phyloP scores from a whole-genome alignment of 2,113 vertebrate genomes.

The Semicossyphus pulcher region DNA sequence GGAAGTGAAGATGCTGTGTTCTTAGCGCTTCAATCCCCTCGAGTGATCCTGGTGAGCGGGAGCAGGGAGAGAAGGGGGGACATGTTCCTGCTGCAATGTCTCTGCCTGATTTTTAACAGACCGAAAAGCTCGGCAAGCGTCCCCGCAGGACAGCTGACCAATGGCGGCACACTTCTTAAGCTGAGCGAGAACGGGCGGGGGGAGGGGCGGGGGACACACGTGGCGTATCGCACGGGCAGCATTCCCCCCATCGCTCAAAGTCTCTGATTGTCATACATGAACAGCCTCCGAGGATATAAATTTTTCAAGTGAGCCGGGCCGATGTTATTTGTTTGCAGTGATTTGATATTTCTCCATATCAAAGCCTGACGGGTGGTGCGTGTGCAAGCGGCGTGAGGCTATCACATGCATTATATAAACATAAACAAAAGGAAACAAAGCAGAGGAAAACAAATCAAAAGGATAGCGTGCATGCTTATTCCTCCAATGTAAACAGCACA shows the following conservation, averaged over 20 bases:
- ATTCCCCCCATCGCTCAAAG: constrained; percentile 46
- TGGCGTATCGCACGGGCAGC: constrained; percentile 22
- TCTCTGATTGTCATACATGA: constrained; percentile 70
- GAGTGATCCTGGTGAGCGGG: constrained; percentile 54
- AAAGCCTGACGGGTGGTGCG: constrained; percentile 49
- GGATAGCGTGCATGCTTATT: constrained; percentile 14
- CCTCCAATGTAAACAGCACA: constrained; percentile 47
- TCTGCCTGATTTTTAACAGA: constrained; percentile 73
- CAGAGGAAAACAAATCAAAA: constrained; percentile 39
- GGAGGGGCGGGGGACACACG: not conserved
- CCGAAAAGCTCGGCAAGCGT: constrained; percentile 62
- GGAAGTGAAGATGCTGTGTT: constrained; percentile 60
- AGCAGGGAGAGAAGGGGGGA: constrained; percentile 42
- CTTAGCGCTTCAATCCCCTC: constrained; percentile 57
- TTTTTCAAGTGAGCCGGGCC: constrained; percentile 58
- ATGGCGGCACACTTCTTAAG: constrained; percentile 39
- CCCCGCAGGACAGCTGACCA: constrained; percentile 74
- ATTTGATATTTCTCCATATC: constrained; percentile 72
- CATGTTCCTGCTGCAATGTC: constrained; percentile 70
- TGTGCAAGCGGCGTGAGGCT: constrained; percentile 53
- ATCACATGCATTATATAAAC: constrained; percentile 60
- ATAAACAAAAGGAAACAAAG: constrained; percentile 56
- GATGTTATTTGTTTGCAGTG: constrained; percentile 63
- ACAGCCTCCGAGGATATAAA: constrained; percentile 67
- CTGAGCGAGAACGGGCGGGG: constrained; percentile 27